Base-by-base conservation (phyloP, 2,113 vertebrate species). In the Perca flavescens region DNA sequence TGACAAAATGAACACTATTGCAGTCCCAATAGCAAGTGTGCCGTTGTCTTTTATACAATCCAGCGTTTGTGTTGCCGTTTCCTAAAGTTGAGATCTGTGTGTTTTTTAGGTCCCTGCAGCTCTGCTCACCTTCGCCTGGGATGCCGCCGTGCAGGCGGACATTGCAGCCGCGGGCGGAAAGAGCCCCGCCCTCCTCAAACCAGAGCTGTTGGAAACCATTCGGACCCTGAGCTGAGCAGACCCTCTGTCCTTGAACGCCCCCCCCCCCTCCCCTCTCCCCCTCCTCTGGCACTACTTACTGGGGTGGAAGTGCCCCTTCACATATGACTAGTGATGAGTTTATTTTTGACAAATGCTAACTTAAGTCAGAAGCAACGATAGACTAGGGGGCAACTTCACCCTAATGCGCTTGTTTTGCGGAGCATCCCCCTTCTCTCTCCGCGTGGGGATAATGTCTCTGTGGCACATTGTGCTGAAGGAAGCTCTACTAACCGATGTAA, bases 81-180 rank as follows among this genome's bases (percentile, higher is more conserved):
- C 13, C 17, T 43, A 16, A 43, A 17, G 46, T 49, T 70, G 14
- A 50, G 47, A 11, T 71, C 19, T 54, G 22, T 10, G 0, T 40
- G 9, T 63, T 78, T 78, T 9, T n/a, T 72, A 99, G 98, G 97
- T 97, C 54, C 98, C 98, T 36, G 96, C 97, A 0, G 97, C 96
- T 16, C 95, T 98, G 63, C 91, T 99, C 89, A 97, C 96, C 0
- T 97, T 99, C 4, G 74, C 88, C 0, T 99, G 97, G 97, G 97
- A 99, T 0, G 63, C 95, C 0, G 96, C 94, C 0, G 94, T 99
- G 66, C 95, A 97, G 87, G 96, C 95, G 0, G 97, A 99, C 25
- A 93, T 99, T 2, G 91, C 85, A 46, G 97, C 97, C 0, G 94
- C 95, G 0, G 96, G 94, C 5, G 91, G 93, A 0, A 95, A 88